phyloP scores from a whole-genome alignment of 2,888 invertebrate species.

The Hemicrepidius hirtus region DNA sequence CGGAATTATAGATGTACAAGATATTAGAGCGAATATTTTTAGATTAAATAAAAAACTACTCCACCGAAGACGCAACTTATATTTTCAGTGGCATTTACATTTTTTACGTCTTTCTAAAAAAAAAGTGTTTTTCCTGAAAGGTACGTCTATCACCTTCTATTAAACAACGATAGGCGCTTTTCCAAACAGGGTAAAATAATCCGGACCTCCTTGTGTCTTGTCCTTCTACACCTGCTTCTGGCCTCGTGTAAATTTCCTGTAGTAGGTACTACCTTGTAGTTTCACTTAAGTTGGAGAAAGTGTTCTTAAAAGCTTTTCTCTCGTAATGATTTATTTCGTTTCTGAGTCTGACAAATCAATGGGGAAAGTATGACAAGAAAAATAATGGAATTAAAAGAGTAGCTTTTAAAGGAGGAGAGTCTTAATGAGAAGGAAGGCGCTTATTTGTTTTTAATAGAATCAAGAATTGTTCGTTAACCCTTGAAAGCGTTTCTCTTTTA shows the following conservation, averaged over 20 bases:
- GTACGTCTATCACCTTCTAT: too few species aligned
- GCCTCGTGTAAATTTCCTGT: slow-evolving; percentile 8
- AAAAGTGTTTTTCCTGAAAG: too few species aligned
- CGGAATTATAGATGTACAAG: too few species aligned
- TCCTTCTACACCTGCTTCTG: slow-evolving; percentile 13
- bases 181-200: slow-evolving; percentile 1
- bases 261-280: too few species aligned
- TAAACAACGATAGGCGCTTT: not conserved
- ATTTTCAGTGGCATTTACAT: too few species aligned
- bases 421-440: not conserved
- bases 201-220: slow-evolving; percentile 15
- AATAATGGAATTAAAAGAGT: not conserved
- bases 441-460: slow-evolving; percentile 16
- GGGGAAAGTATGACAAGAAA: slow-evolving; percentile 13
- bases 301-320: not conserved
- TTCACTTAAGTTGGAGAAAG: not conserved
- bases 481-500: not conserved
- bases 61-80: too few species aligned
- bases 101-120: too few species aligned
- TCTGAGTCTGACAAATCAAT: not conserved
- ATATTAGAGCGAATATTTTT: too few species aligned
- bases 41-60: too few species aligned
- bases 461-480: slow-evolving; percentile 17
- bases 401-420: not conserved
- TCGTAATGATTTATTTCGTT: slow-evolving; percentile 3